These are phyloP conservation scores for Papilio xuthus DNA, from an alignment of 1,140 invertebrate genomes.

Conservation along the genomic window DNA sequence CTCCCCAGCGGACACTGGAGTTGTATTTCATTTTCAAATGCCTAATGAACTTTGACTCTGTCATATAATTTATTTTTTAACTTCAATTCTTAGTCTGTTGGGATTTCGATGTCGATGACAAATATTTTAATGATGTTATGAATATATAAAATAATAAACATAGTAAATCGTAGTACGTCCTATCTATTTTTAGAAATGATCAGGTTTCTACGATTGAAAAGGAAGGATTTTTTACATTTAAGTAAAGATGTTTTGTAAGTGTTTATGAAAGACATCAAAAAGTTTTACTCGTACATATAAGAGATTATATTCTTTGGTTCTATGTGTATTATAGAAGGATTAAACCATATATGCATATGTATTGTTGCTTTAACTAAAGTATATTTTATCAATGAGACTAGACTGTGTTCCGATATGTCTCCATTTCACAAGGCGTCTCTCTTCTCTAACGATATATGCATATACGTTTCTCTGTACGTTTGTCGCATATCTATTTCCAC, in stretches of 20 bases:
- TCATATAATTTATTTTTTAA: constrained; percentile 40
- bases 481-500: constrained; percentile 70
- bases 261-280: neutral
- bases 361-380: too few relatives aligned
- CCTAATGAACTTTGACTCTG: constrained; percentile 55
- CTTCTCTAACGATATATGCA: constrained; percentile 39
- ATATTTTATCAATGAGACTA: neutral
- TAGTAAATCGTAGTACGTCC: neutral
- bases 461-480: constrained; percentile 54
- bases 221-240: neutral
- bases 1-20: constrained; percentile 56
- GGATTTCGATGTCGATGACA: constrained; percentile 5
- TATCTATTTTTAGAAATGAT: neutral
- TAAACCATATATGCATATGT: neutral
- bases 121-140: neutral
- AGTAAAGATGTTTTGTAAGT: too few relatives aligned
- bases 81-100: neutral
- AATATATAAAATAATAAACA: neutral
- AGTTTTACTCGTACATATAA: neutral
- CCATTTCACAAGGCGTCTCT: constrained; percentile 36
- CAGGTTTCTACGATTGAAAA: neutral
- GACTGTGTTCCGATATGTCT: neutral
- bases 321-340: too few relatives aligned
- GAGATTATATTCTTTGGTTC: too few relatives aligned
- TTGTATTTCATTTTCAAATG: constrained; percentile 67